Evolutionary conservation across 1,140 invertebrate species (phyloP), one percentile per base, ranked within the genome.

Genomic region (Watersipora subatra): DNA sequence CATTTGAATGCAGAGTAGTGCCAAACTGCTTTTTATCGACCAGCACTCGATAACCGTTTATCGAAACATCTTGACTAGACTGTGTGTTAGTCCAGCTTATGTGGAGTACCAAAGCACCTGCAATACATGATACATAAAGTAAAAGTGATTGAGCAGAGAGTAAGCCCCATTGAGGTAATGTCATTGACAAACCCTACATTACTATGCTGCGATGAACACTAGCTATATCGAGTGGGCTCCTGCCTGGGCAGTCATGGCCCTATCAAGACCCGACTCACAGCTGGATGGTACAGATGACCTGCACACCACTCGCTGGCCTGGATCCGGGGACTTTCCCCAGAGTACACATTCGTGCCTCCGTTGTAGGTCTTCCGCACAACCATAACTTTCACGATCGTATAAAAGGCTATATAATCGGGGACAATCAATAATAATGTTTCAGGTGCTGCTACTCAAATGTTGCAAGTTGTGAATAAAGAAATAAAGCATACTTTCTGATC

Each of bases 1-100:
- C 70, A 57, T 73, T 73, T 19, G 73, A 67, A 68, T 76, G 74
- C 67, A 80, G 71, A 15, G 74, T 70, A 62, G 68, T 75, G 7
- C 78, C 78, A 66, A 78, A 80, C 65, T 80, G 78, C 68, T 78
- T 78, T 7, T 76, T 77, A 70, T 80, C 76, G 25, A 80, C 74
- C 58, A 78, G 69, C 7, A 79, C 73, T 64, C 76, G 76, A 68
- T 74, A 80, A 20, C 76, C 76, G 12, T 73, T 68, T 1, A 79
- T 63, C 29, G 70, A 64, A 1, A 79, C 69, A 67, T 77, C 73
- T 22, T 71, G 70, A 64, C 76, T 76, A 24, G 72, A 69, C 69
- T 80, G 78, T 2, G 72, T 69, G 69, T 75, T 75, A 20, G 74
- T 70, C 78, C 78, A 80, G 63, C 73, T 75, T 2, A 80, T 69